phyloP scores from a whole-genome alignment of 2,888 invertebrate species.

The Selenia dentaria region DNA sequence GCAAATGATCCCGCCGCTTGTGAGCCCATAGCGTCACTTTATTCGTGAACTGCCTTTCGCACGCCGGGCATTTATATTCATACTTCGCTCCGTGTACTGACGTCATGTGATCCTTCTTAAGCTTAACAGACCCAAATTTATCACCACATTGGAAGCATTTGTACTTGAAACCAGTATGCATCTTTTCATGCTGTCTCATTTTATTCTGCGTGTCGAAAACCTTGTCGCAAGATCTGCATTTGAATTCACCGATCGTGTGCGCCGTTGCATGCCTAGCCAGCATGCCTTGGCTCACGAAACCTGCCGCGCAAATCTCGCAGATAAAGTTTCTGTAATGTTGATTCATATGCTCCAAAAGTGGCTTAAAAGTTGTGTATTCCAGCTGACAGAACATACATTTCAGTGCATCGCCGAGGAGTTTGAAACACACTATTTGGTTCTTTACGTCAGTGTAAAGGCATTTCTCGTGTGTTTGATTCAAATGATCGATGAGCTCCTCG shows the following conservation, averaged over 20 bases:
- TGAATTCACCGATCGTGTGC: constrained; percentile 57
- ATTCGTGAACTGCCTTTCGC: constrained; percentile 51
- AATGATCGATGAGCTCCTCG: constrained; percentile 42
- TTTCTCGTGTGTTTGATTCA: constrained; percentile 41
- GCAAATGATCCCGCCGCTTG: constrained; percentile 57
- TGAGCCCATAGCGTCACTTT: constrained; percentile 52
- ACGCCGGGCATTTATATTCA: constrained; percentile 53
- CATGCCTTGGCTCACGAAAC: constrained; percentile 59
- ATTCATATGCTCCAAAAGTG: constrained; percentile 67
- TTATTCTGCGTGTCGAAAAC: constrained; percentile 73
- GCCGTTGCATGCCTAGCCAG: constrained; percentile 53
- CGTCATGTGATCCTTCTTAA: constrained; percentile 52
- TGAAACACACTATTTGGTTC: constrained; percentile 61
- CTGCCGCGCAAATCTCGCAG: constrained; percentile 61
- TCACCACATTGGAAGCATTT: constrained; percentile 62
- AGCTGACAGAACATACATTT: constrained; percentile 54
- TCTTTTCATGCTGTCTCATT: constrained; percentile 68
- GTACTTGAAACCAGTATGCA: constrained; percentile 57
- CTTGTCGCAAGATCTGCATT: constrained; percentile 67
- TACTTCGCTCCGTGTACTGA: constrained; percentile 51
- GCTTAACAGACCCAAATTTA: constrained; percentile 54
- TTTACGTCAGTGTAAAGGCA: constrained; percentile 43
- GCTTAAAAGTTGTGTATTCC: constrained; percentile 54
- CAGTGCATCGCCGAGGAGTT: constrained; percentile 54
- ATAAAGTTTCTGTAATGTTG: constrained; percentile 62